Percentiles rank a stretch among this genome's conserved stretches.
Conservation (phyloP, 2,797 vertebrate genomes). For the Coilia nasus region DNA sequence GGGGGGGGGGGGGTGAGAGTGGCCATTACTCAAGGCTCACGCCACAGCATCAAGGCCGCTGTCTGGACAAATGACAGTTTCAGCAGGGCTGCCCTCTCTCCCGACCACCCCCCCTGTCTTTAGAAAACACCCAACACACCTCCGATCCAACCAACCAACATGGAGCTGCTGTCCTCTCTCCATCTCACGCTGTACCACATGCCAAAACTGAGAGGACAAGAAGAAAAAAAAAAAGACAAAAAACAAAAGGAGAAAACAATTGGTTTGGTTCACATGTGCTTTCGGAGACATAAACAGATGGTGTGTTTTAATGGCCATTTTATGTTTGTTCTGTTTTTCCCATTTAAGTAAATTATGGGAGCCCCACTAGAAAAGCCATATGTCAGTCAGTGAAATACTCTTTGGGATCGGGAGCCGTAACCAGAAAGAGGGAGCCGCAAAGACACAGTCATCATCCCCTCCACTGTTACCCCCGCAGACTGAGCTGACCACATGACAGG, state of each 20-base stretch:
- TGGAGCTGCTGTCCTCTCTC: not conserved
- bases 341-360: not conserved
- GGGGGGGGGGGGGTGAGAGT: constrained; percentile 53
- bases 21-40: constrained; percentile 46
- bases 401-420: not conserved
- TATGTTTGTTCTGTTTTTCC: not conserved
- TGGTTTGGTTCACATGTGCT: not conserved
- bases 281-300: not conserved
- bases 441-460: not conserved
- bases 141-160: not conserved
- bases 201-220: not conserved
- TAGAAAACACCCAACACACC: not conserved
- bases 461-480: not conserved
- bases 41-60: not conserved
- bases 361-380: not conserved
- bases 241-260: not conserved
- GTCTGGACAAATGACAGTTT: not conserved
- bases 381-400: not conserved
- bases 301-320: not conserved
- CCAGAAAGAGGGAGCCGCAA: not conserved
- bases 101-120: not conserved
- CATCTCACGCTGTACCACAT: not conserved
- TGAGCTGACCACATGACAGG: no score
- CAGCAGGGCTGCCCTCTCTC: not conserved
- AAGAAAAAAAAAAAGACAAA: not conserved